Evolutionary conservation across 2,888 invertebrate species (phyloP).

Genomic region (Trilocha varians): DNA sequence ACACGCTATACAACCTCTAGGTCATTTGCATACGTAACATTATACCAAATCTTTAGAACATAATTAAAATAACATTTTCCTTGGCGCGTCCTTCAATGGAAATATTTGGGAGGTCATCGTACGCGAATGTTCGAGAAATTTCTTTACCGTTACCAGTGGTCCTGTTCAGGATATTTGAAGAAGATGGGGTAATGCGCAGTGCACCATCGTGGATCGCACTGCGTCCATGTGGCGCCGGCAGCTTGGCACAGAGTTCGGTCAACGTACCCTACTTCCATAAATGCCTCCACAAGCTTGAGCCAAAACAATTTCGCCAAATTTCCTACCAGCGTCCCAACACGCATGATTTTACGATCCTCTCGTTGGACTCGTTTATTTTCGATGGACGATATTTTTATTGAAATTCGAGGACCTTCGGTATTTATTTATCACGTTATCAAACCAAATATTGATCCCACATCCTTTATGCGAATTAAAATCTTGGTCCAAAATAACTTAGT

Average conservation of each 20-base stretch:
- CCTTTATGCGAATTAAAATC: slow-evolving; percentile 4
- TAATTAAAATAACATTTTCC: slow-evolving; percentile 28
- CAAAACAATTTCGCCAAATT: slow-evolving; percentile 71
- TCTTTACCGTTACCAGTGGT: slow-evolving; percentile 14
- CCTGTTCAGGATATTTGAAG: too few species aligned
- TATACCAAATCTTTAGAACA: slow-evolving; percentile 19
- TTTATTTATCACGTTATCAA: slow-evolving; percentile 45
- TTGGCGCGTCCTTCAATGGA: slow-evolving; percentile 31
- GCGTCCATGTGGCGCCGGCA: slow-evolving; percentile 66
- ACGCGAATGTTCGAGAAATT: slow-evolving; percentile 15
- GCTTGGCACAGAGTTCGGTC: slow-evolving; percentile 67
- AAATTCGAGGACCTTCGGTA: slow-evolving; percentile 41
- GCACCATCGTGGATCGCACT: slow-evolving; percentile 57
- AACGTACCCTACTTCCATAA: slow-evolving; percentile 61
- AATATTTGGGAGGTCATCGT: slow-evolving; percentile 22
- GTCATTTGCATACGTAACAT: slow-evolving; percentile 39
- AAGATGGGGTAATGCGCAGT: slow-evolving; percentile 59
- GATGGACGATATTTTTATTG: slow-evolving; percentile 35
- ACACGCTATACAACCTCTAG: slow-evolving; percentile 29
- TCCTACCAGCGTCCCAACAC: slow-evolving; percentile 61
- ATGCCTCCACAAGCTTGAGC: slow-evolving; percentile 58
- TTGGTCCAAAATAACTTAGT: too few species aligned
- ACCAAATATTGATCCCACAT: slow-evolving; percentile 39
- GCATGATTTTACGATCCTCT: slow-evolving; percentile 62
- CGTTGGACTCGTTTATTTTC: slow-evolving; percentile 48